Evolutionary conservation across 2,113 vertebrate species (phyloP).

Genomic region (Hiodon tergisus): DNA sequence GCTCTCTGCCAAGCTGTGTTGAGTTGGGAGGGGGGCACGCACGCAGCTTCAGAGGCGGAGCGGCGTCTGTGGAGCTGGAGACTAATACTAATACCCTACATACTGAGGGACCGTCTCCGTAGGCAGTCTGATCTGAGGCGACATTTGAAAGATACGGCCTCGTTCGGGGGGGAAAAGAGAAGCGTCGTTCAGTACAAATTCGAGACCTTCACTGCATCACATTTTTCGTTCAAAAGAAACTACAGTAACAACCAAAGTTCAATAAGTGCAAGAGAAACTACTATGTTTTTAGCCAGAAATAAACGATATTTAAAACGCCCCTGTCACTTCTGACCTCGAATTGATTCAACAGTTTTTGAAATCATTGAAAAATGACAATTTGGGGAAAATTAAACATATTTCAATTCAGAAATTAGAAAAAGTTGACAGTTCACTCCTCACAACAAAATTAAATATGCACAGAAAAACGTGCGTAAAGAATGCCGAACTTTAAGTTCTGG

Average conservation of each 20-base stretch:
- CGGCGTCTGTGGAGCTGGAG: background rate
- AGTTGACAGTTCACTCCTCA: background rate
- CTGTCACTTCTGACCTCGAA: background rate
- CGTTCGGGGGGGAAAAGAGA: background rate
- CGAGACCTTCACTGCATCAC: background rate
- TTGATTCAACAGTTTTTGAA: background rate
- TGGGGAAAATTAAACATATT: background rate
- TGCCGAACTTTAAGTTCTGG: too few relatives aligned
- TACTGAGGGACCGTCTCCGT: background rate
- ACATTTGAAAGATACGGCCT: background rate
- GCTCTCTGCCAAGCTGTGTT: slow-evolving; percentile 74
- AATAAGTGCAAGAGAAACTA: background rate
- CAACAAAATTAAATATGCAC: background rate
- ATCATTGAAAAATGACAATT: background rate
- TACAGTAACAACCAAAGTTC: background rate
- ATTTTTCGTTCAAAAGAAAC: background rate
- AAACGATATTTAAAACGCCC: background rate
- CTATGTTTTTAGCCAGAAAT: background rate
- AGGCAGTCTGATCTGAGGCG: background rate
- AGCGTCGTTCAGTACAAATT: background rate
- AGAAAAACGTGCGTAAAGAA: background rate
- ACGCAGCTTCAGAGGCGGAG: slow-evolving; percentile 14
- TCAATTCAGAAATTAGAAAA: background rate
- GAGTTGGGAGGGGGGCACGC: slow-evolving; percentile 10
- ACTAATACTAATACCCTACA: slow-evolving; percentile 7